phyloP scores from a whole-genome alignment of 2,113 vertebrate species.

The Oryzias curvinotus region DNA sequence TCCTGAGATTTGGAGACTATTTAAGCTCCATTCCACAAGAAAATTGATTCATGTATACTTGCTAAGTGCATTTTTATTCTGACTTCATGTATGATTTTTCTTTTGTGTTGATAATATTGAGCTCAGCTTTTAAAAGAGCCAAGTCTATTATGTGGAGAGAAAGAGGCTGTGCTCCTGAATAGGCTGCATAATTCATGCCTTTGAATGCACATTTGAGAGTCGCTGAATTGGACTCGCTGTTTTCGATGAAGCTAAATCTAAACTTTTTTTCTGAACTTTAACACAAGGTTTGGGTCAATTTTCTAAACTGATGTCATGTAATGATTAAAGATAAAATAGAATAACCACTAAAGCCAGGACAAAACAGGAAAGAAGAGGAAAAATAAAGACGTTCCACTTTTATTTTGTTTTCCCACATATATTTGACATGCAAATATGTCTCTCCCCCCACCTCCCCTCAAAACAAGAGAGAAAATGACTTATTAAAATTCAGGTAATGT shows the following conservation, averaged over 20 bases:
- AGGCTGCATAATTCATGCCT: conserved; percentile 8
- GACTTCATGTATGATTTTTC: conserved; percentile 20
- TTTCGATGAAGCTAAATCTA: conserved; percentile 35
- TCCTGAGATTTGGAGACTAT: no score
- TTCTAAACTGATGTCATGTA: no score
- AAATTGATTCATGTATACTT: neutral
- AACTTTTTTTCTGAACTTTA: neutral
- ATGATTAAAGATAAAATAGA: no score
- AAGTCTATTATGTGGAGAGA: conserved; percentile 19
- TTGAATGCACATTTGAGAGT: conserved; percentile 18
- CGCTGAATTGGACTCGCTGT: conserved; percentile 21
- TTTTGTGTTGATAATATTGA: conserved; percentile 17
- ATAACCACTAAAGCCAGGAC: neutral
- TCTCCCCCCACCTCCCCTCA: conserved; percentile 26
- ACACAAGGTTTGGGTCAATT: no score
- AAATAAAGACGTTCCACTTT: conserved; percentile 41
- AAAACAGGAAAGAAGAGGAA: conserved; percentile 22
- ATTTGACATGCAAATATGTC: conserved; percentile 70
- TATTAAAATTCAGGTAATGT: conserved; percentile 99
- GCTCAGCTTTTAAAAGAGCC: conserved; percentile 10
- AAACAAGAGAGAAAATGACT: conserved; percentile 69
- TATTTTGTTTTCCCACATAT: conserved; percentile 57
- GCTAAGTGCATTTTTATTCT: conserved; percentile 8
- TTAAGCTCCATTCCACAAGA: no score
- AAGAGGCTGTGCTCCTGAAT: conserved; percentile 30